Conservation (phyloP, 2,888 invertebrate genomes). For the Mechanitis mazaeus region DNA sequence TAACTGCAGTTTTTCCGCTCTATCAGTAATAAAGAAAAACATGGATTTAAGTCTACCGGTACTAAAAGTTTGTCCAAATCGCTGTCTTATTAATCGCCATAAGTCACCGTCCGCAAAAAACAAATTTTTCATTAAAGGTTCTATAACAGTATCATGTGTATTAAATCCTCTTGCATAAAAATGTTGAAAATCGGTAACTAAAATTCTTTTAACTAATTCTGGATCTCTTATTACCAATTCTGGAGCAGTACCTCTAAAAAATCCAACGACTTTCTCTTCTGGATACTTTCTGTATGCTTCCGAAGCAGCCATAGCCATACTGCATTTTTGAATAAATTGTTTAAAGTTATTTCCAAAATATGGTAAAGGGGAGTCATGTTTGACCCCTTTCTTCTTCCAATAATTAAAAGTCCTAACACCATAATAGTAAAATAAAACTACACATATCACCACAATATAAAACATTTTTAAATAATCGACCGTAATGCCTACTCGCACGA, state of each 20-base stretch:
- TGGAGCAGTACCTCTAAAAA: constrained; percentile 49
- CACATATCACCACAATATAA: constrained; percentile 34
- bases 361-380: constrained; percentile 55
- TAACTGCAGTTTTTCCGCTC: constrained; percentile 55
- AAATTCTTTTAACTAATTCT: constrained; percentile 54
- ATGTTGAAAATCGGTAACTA: constrained; percentile 54
- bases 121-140: constrained; percentile 58
- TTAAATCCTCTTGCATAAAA: constrained; percentile 57
- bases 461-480: constrained; percentile 35
- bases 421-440: constrained; percentile 46
- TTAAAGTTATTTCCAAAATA: constrained; percentile 52
- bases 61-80: constrained; percentile 63
- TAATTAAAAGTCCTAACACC: constrained; percentile 52
- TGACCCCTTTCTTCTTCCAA: constrained; percentile 57
- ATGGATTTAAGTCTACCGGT: constrained; percentile 62
- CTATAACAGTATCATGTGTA: constrained; percentile 51
- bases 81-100: constrained; percentile 59
- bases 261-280: constrained; percentile 60
- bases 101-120: constrained; percentile 64
- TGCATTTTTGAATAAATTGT: constrained; percentile 50
- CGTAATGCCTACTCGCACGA: not conserved
- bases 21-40: constrained; percentile 61
- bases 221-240: constrained; percentile 62
- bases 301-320: constrained; percentile 56
- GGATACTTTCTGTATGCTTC: constrained; percentile 56